Conservation (phyloP, 2,797 vertebrate species). For the Acrossocheilus fasciatus region DNA sequence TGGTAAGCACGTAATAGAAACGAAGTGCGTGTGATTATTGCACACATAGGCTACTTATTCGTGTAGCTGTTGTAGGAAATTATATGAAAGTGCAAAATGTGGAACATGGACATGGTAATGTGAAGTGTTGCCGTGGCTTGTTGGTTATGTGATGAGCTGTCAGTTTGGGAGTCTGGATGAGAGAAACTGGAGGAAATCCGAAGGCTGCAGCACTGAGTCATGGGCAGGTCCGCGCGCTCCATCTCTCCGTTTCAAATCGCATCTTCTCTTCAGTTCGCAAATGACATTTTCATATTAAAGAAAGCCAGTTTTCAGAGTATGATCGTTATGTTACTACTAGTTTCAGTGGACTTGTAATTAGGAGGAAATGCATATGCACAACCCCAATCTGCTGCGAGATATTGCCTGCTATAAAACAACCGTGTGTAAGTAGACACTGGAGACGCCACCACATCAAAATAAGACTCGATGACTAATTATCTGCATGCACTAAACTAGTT, state of each 20-base stretch:
- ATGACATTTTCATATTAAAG: neutral
- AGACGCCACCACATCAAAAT: neutral
- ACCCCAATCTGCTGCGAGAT: neutral
- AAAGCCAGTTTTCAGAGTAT: neutral
- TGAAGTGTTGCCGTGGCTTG: constrained; percentile 3
- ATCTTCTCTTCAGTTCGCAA: constrained; percentile 8
- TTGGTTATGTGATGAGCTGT: constrained; percentile 20
- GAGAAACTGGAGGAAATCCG: constrained; percentile 21
- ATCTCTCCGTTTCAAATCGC: neutral
- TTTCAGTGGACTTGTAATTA: neutral
- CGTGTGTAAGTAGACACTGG: constrained; percentile 9
- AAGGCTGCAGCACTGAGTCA: constrained; percentile 47
- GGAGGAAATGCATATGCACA: neutral
- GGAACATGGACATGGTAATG: neutral
- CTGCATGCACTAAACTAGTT: neutral
- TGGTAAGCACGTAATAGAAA: neutral
- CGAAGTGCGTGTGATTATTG: neutral
- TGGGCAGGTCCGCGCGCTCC: constrained; percentile 34
- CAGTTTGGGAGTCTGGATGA: constrained; percentile 29
- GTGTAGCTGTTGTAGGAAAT: neutral
- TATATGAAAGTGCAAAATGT: neutral
- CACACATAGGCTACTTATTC: neutral
- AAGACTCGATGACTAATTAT: neutral
- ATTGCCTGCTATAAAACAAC: neutral
- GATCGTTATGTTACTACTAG: neutral